Evolutionary conservation across 2,113 vertebrate genomes (phyloP).

Genomic region (Platysteira castanea): DNA sequence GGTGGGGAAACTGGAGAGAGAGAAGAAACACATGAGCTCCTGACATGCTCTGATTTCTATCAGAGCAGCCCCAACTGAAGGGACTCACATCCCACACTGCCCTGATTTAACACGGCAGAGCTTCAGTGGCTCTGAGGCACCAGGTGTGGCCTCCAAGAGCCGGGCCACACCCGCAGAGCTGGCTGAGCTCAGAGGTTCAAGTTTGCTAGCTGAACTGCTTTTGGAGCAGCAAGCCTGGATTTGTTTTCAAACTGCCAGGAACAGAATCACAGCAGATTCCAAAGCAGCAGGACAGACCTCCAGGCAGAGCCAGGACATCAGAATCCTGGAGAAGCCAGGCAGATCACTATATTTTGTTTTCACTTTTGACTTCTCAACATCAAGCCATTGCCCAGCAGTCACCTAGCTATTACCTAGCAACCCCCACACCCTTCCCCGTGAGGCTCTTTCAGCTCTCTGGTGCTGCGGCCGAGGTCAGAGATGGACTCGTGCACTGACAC

Average conservation of each 20-base stretch:
- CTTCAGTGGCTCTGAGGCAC: background rate
- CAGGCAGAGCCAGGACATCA: background rate
- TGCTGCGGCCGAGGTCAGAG: background rate
- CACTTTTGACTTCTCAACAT: background rate
- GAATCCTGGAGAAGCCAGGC: background rate
- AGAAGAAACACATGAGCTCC: background rate
- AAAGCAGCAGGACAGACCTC: background rate
- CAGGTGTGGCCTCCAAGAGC: background rate
- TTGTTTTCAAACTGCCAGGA: background rate
- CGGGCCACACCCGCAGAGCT: accelerated
- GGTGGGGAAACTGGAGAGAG: constrained; percentile 86
- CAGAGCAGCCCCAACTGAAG: background rate
- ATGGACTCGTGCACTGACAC: accelerated
- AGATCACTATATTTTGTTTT: background rate
- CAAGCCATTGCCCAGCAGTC: background rate
- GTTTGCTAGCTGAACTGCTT: background rate
- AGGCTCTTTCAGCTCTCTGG: background rate
- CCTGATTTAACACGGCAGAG: background rate
- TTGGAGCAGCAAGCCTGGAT: background rate
- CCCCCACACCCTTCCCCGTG: background rate
- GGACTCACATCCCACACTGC: background rate
- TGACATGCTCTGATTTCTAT: background rate
- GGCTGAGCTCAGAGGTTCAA: background rate
- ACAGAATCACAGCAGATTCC: background rate
- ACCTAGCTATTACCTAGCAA: background rate